Evolutionary conservation across 92 coral and sea anemone genomes (phyloP).

Genomic region (Paragorgia papillata): DNA sequence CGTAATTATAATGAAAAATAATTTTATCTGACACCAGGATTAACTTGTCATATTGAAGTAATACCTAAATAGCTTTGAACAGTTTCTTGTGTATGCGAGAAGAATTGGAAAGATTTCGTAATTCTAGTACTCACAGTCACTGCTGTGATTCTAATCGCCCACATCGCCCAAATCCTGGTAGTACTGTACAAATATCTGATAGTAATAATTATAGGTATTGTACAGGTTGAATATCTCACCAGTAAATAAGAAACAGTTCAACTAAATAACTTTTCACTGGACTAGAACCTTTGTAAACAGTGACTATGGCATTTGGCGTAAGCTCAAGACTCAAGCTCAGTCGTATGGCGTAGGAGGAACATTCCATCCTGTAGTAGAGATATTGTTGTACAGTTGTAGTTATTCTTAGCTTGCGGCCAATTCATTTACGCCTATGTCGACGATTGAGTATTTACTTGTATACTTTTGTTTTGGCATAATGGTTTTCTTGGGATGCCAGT

Average conservation of each 20-base stretch:
- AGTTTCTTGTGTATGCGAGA: neutral
- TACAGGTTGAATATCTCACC: neutral
- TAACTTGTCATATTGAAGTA: neutral
- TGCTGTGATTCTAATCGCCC: too few relatives aligned
- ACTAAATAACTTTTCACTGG: neutral
- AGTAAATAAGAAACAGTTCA: neutral
- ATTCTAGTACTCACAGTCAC: too few relatives aligned
- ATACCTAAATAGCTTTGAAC: neutral
- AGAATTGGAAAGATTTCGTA: neutral
- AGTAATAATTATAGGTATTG: too few relatives aligned
- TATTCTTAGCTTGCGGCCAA: too few relatives aligned
- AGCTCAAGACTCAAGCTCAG: neutral
- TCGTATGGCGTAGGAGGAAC: neutral
- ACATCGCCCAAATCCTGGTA: too few relatives aligned
- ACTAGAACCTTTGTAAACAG: neutral
- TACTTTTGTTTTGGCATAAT: too few relatives aligned
- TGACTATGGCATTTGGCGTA: constrained; percentile 31
- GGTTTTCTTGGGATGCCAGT: too few relatives aligned
- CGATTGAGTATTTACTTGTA: too few relatives aligned
- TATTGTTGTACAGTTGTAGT: too few relatives aligned
- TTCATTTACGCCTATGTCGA: too few relatives aligned
- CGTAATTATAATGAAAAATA: neutral
- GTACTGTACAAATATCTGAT: too few relatives aligned
- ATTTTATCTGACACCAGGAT: neutral
- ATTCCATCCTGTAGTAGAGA: neutral